phyloP scores from a whole-genome alignment of 2,797 vertebrate genomes.

The Carcharodon carcharias region DNA sequence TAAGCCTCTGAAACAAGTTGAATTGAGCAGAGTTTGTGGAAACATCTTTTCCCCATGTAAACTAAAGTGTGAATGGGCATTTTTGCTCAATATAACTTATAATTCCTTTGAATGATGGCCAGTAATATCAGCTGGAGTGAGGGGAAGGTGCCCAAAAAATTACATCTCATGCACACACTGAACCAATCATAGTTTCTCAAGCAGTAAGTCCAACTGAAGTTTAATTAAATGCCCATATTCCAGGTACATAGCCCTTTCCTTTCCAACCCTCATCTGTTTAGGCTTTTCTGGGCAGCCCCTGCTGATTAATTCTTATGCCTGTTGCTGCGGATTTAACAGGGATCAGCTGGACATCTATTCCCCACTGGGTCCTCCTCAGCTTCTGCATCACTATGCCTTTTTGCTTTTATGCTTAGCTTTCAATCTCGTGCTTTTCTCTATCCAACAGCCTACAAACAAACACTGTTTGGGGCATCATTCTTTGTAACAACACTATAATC shows the following conservation, averaged over 20 bases:
- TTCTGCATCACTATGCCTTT: slow-evolving; percentile 58
- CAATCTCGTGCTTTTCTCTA: slow-evolving; percentile 28
- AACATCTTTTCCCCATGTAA: neutral
- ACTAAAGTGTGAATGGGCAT: neutral
- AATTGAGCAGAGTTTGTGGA: neutral
- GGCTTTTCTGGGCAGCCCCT: slow-evolving; percentile 55
- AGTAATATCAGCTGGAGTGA: neutral
- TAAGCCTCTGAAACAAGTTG: neutral
- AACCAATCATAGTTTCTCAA: neutral
- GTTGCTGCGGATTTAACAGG: slow-evolving; percentile 76
- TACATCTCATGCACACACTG: neutral
- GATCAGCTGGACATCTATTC: slow-evolving; percentile 70
- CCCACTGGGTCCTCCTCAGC: slow-evolving; percentile 77
- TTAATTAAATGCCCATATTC: slow-evolving; percentile 18
- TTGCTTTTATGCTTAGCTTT: slow-evolving; percentile 55
- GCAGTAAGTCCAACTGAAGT: slow-evolving; percentile 21
- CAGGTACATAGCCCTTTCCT: slow-evolving; percentile 51
- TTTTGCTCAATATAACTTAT: neutral
- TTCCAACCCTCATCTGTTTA: slow-evolving; percentile 67
- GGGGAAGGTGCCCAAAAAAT: neutral
- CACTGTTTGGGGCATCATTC: slow-evolving; percentile 25
- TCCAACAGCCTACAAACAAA: slow-evolving; percentile 24
- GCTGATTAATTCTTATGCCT: slow-evolving; percentile 72
- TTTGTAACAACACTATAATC: slow-evolving; percentile 29
- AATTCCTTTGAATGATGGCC: neutral